These are phyloP conservation scores for Liasis olivaceus DNA, from an alignment of 2,797 vertebrate species.

Conservation along the genomic window DNA sequence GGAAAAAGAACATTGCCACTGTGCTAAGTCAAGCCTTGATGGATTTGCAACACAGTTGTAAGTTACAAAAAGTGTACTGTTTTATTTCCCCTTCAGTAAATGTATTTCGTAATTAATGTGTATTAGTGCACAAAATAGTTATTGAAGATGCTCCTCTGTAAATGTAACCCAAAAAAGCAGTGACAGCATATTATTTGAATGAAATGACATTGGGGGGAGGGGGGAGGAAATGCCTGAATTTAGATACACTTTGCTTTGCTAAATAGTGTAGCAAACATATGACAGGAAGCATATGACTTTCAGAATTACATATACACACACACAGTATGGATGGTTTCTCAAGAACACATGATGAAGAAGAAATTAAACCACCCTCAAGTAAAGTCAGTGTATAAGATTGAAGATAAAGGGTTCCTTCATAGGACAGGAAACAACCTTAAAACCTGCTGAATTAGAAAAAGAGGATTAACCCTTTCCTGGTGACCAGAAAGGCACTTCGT, in stretches of 20 bases:
- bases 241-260: not conserved
- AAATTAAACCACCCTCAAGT: not conserved
- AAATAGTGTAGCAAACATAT: not conserved
- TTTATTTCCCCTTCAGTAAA: not conserved
- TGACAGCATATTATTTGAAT: not conserved
- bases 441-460: not conserved
- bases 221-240: not conserved
- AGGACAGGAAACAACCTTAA: not conserved
- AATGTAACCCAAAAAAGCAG: not conserved
- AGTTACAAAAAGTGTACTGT: not conserved
- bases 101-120: not conserved
- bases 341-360: not conserved
- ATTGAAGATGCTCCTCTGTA: not conserved
- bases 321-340: not conserved
- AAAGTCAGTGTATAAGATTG: not conserved
- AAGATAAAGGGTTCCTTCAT: not conserved
- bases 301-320: not conserved
- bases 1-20: not conserved
- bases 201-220: not conserved
- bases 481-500: not conserved
- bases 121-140: not conserved
- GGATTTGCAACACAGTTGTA: not conserved
- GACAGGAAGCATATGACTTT: not conserved
- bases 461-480: not conserved
- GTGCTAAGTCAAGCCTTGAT: not conserved